phyloP scores from a whole-genome alignment of 2,113 vertebrate genomes.

The Coptodon bakossiorum region DNA sequence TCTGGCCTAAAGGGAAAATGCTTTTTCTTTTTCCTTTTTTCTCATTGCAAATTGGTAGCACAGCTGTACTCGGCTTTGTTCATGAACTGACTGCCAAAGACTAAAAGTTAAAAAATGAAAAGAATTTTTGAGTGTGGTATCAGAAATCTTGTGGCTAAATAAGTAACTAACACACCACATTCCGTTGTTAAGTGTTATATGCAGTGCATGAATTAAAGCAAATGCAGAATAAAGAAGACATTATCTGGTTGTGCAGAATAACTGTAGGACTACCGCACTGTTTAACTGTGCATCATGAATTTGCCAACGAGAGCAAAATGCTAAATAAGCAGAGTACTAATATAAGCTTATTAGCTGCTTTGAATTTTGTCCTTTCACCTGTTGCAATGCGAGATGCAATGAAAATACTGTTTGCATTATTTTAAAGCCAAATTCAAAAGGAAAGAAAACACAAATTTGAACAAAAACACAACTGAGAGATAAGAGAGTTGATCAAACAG shows the following conservation, averaged over 20 bases:
- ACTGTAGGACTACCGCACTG: not conserved
- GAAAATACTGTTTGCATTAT: not conserved
- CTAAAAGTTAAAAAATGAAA: not conserved
- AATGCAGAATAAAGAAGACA: not conserved
- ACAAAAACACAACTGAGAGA: not conserved
- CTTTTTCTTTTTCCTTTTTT: not conserved
- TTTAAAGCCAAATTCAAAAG: not conserved
- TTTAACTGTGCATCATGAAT: not conserved
- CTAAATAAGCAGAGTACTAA: not conserved
- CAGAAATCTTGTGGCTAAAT: not conserved
- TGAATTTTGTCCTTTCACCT: not conserved
- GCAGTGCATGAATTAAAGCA: not conserved
- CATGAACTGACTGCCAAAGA: not conserved
- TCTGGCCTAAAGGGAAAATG: accelerated
- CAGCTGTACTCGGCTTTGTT: not conserved
- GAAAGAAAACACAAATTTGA: not conserved
- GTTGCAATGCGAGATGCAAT: not conserved
- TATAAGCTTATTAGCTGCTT: not conserved
- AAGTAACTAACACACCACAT: not conserved
- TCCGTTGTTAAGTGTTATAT: accelerated
- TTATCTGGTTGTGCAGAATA: not conserved
- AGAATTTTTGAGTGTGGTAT: not conserved
- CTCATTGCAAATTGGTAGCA: not conserved
- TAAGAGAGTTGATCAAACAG: not conserved
- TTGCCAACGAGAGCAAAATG: not conserved